Evolutionary conservation across 1,140 invertebrate species (phyloP).

Genomic region (Melitaea cinxia): DNA sequence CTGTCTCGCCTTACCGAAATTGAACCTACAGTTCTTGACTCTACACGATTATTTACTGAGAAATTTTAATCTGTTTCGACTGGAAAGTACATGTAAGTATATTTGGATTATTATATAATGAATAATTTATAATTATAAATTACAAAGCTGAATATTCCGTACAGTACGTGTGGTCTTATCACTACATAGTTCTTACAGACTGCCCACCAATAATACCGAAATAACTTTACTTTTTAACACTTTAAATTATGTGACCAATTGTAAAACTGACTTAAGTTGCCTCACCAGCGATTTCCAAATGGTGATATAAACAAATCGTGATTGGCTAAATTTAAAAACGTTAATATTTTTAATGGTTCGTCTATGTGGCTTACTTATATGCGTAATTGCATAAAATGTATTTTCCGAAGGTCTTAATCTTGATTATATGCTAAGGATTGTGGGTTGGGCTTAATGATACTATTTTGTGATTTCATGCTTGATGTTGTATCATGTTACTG

Average conservation of each 20-base stretch:
- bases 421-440: conserved; percentile 4
- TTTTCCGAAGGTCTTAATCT: conserved; percentile 13
- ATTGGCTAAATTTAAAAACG: no score
- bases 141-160: no score
- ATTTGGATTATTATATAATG: neutral
- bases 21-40: conserved; percentile 99
- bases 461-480: conserved; percentile 30
- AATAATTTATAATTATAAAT: no score
- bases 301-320: no score
- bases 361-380: neutral
- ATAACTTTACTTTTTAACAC: no score
- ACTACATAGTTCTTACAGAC: no score
- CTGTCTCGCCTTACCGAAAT: conserved; percentile 96
- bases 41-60: conserved; percentile 98
- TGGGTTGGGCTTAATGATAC: conserved; percentile 15
- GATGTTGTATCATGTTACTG: conserved; percentile 8
- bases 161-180: no score
- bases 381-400: conserved; percentile 1
- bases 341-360: neutral
- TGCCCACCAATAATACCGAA: no score
- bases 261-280: no score
- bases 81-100: conserved; percentile 94
- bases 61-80: conserved; percentile 98
- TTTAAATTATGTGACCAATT: no score
- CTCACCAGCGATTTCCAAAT: no score